phyloP scores from a whole-genome alignment of 2,113 vertebrate species.

The Neolamprologus brichardi region DNA sequence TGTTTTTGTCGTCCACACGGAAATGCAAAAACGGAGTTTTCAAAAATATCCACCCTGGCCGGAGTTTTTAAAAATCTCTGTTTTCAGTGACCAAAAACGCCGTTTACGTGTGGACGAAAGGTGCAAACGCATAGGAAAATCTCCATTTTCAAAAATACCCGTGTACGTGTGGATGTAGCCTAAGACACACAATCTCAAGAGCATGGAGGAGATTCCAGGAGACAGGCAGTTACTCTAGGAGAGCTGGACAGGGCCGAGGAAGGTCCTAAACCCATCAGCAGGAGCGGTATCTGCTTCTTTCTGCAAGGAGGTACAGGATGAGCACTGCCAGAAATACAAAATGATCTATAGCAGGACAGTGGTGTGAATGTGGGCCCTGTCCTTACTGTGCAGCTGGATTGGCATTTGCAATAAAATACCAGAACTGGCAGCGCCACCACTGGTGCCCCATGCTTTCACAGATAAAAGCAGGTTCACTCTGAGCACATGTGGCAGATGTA shows the following conservation, averaged over 20 bases:
- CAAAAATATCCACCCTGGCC: too few species aligned
- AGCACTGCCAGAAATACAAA: not conserved
- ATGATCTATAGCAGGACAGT: not conserved
- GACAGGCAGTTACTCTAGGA: not conserved
- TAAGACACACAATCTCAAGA: not conserved
- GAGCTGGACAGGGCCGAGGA: not conserved
- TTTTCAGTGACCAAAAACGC: too few species aligned
- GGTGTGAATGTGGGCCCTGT: not conserved
- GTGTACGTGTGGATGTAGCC: too few species aligned
- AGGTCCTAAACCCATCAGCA: not conserved
- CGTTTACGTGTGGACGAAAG: too few species aligned
- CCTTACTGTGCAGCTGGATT: not conserved
- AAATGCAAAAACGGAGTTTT: too few species aligned
- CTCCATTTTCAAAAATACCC: rapidly evolving
- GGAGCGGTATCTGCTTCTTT: not conserved
- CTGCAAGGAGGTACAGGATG: not conserved
- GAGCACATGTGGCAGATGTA: not conserved
- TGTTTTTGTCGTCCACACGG: too few species aligned
- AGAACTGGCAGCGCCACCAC: not conserved
- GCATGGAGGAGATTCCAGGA: not conserved
- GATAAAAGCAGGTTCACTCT: not conserved
- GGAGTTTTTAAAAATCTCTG: too few species aligned
- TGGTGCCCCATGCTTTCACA: not conserved
- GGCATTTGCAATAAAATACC: not conserved
- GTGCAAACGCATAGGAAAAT: too few species aligned